These are phyloP conservation scores for Azemiops feae DNA, from an alignment of 2,113 vertebrate genomes.

Conservation along the genomic window DNA sequence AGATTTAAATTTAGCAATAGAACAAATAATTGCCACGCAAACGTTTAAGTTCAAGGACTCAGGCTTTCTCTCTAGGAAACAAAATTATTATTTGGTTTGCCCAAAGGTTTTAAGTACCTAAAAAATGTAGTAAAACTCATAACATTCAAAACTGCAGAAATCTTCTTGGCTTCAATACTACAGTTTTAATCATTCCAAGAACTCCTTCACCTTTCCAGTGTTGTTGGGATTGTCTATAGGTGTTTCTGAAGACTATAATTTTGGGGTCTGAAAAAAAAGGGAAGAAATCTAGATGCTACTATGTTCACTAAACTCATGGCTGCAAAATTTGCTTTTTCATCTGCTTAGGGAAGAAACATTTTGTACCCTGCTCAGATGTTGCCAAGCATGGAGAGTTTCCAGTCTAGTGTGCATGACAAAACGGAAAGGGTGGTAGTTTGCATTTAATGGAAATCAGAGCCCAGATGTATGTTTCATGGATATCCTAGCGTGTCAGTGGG, in stretches of 20 bases:
- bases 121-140: background rate
- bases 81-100: background rate
- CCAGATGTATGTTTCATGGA: background rate
- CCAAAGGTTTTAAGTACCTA: background rate
- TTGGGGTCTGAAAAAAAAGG: no score
- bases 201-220: background rate
- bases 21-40: background rate
- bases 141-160: background rate
- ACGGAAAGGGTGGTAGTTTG: background rate
- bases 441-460: background rate
- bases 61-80: background rate
- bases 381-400: background rate
- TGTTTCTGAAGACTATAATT: background rate
- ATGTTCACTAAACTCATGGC: no score
- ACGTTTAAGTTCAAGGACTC: background rate
- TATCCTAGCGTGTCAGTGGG: background rate
- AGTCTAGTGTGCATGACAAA: background rate
- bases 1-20: background rate
- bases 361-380: background rate
- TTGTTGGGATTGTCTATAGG: background rate
- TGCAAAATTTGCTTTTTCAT: conserved; percentile 2
- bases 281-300: no score
- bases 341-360: background rate
- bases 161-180: background rate
- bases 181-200: background rate